Evolutionary conservation across 2,888 invertebrate species (phyloP).

Genomic region (Cantharis rufa): DNA sequence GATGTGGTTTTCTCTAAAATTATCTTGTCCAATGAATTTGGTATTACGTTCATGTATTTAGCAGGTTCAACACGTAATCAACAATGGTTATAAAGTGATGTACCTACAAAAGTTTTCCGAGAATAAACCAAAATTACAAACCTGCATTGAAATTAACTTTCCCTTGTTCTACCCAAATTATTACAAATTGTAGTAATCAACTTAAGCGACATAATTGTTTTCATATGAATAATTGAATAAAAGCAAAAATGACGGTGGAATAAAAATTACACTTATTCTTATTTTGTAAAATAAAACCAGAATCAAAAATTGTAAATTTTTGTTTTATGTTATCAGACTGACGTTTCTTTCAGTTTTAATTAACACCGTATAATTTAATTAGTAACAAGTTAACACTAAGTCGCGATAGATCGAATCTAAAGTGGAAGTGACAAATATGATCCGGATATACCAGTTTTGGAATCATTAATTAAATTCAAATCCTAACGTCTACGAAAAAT

Average conservation of each 20-base stretch:
- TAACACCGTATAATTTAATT: background rate
- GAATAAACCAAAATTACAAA: conserved; percentile 1
- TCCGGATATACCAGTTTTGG: background rate
- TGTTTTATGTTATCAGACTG: no score
- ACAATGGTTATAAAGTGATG: background rate
- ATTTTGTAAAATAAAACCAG: background rate
- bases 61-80: background rate
- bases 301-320: no score
- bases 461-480: background rate
- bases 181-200: conserved; percentile 4
- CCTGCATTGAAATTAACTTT: conserved; percentile 1
- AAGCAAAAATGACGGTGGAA: background rate
- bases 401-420: background rate
- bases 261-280: background rate
- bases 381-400: background rate
- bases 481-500: background rate
- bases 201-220: background rate
- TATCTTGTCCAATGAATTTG: background rate
- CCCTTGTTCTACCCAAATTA: conserved; percentile 2
- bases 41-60: background rate
- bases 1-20: background rate
- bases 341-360: no score
- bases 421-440: background rate
- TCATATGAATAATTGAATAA: background rate
- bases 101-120: background rate